Evolutionary conservation across 2,888 invertebrate genomes (phyloP), one percentile per base, ranked within the genome.

Genomic region (Microdon myrmicae): DNA sequence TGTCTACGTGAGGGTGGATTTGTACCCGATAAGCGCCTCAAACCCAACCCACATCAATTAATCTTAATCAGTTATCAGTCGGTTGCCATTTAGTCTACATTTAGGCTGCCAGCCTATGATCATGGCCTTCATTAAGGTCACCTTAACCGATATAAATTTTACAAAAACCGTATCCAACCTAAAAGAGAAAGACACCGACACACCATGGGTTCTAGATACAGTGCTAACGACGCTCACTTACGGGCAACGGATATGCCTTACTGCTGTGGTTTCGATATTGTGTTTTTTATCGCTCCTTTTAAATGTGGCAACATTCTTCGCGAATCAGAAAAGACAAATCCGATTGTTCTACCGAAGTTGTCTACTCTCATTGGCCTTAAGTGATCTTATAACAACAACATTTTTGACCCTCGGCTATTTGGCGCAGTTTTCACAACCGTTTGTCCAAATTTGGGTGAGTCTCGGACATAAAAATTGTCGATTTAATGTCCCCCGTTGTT

Each of bases 321-420:
- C 74, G 34, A 74, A 75, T 37, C 61, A 55, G 2, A 70, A 67
- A 10, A 81, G 83, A 34, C 82, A 83, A 48, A 74, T 81, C 39
- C 76, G 83, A n/a, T 78, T 78, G n/a, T 75, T 84, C 20, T 84
- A 83, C 61, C 82, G 83, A 56, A 74, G 75, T 20, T 83, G 82
- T 47, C 76, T 83, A 4, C 77, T 83, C 10, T 82, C 83, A 0
- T 70, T 84, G 58, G 80, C 82, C n/a, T 26, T 81, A 20, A 82
- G 83, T 56, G 84, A 84, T 72, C 71, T 83, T 12, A 60, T 81
- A 23, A 81, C 72, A 7, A 70, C 74, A 2, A 23, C 73, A 1
- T 75, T 75, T 38, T 68, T 72, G 26, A 60, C 71, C 14, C 13
- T 64, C 2, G 70, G 71, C 32, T 77, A 75, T 43, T 60, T 76